These are phyloP conservation scores for Ramazzottius varieornatus DNA, from an alignment of 2,888 invertebrate genomes.

Conservation along the genomic window DNA sequence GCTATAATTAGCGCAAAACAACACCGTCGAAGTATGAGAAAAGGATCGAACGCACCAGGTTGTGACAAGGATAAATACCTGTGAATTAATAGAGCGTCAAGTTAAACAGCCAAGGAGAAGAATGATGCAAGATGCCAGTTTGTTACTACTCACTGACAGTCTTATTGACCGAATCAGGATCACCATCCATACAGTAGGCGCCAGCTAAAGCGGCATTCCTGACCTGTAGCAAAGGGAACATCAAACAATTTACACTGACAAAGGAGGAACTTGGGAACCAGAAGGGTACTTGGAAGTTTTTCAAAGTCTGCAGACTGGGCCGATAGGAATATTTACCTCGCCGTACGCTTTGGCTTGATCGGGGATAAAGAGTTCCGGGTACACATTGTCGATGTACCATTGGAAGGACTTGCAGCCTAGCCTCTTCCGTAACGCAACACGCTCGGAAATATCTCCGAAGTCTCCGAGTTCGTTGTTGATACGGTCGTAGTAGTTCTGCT, in stretches of 20 bases:
- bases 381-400: slow-evolving; percentile 29
- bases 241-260: too few species aligned
- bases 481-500: slow-evolving; percentile 90
- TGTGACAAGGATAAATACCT: slow-evolving; percentile 28
- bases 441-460: slow-evolving; percentile 25
- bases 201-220: background rate
- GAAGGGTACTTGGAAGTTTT: too few species aligned
- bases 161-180: slow-evolving; percentile 25
- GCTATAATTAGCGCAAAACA: background rate
- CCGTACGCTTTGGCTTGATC: slow-evolving; percentile 25
- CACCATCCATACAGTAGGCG: slow-evolving; percentile 23
- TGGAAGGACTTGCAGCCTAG: slow-evolving; percentile 27
- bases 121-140: too few species aligned
- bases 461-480: slow-evolving; percentile 66
- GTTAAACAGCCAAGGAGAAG: too few species aligned
- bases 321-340: slow-evolving; percentile 20
- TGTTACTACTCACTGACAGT: too few species aligned
- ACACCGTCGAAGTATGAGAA: background rate
- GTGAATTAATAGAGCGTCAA: too few species aligned
- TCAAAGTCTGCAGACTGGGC: background rate
- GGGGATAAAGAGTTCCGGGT: slow-evolving; percentile 29
- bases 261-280: too few species aligned
- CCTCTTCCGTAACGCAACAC: slow-evolving; percentile 23
- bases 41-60: slow-evolving; percentile 13
- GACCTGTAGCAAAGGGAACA: background rate